Base-by-base conservation (phyloP, 2,797 vertebrate species). In the Acipenser ruthenus region DNA sequence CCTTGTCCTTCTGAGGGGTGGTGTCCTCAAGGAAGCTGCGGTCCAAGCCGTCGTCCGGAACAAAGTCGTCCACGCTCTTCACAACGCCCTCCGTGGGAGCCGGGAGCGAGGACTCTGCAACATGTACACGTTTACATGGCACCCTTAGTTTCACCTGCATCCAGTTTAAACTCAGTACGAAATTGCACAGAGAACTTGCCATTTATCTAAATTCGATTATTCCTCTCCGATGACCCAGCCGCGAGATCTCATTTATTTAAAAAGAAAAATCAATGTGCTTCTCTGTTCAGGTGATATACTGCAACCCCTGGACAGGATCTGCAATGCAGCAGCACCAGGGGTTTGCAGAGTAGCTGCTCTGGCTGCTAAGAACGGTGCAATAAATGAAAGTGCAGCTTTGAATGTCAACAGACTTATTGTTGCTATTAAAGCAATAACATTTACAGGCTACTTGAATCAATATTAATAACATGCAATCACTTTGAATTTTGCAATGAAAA, bases 11-110 rank as follows among this genome's bases (percentile, higher is more conserved):
- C 0, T 77, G 73, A 0, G 85, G 80, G 0, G 72, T 67, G 4
- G 85, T 66, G 61, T 98, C 97, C 7, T 98, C 97, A 52, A 99
- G 85, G 79, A 99, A 99, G 82, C 89, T 92, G 75, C 71, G 91
- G 80, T 99, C 97, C 75, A 99, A 84, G 68, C 90, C 78, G 15
- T 94, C 96, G 1, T 98, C 95, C 0, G 95, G 96, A 53, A 96
- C 77, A 69, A 97, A 99, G 68, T 99, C 95, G 72, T 98, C 96
- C 71, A 97, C 86, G 0, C 86, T 93, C 70, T 90, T 91, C 1
- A 94, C 92, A 51, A 60, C 7, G 0, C 75, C 82, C 60, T 76
- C 82, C 0, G 81, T 50, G 1, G 80, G 70, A 0, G 68, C 15
- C 4, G 68, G 2, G 1, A 69, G 10, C 23, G 83, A 70, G 6